These are phyloP conservation scores for Tholera decimalis DNA, from an alignment of 2,888 invertebrate species.

Conservation along the genomic window DNA sequence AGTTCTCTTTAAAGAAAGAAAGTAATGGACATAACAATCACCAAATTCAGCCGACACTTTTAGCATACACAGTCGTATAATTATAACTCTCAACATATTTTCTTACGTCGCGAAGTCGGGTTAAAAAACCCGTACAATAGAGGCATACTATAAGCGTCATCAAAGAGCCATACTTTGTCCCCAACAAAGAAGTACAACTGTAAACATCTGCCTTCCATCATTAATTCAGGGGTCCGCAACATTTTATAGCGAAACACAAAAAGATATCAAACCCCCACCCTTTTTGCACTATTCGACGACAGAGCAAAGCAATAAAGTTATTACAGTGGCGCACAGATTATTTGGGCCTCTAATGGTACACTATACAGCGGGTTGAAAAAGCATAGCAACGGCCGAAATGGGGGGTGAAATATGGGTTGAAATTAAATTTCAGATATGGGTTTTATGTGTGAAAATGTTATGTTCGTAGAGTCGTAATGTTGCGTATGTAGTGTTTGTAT, in stretches of 20 bases:
- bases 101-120: too few relatives aligned
- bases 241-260: conserved; percentile 52
- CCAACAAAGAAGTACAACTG: not conserved
- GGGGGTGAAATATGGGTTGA: conserved; percentile 45
- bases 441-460: conserved; percentile 44
- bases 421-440: conserved; percentile 47
- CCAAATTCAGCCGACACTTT: too few relatives aligned
- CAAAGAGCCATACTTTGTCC: not conserved
- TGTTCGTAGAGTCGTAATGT: conserved; percentile 28
- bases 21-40: too few relatives aligned
- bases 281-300: conserved; percentile 59
- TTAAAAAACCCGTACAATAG: not conserved
- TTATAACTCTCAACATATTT: too few relatives aligned
- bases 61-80: too few relatives aligned
- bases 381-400: conserved; percentile 35
- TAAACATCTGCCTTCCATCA: conserved; percentile 34
- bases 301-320: conserved; percentile 60
- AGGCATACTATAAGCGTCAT: not conserved
- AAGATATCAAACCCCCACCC: conserved; percentile 49
- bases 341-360: conserved; percentile 42
- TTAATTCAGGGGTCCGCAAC: conserved; percentile 55
- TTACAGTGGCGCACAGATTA: conserved; percentile 53
- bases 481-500: conserved; percentile 9
- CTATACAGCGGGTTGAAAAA: conserved; percentile 60
- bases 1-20: too few relatives aligned